Evolutionary conservation across 1,140 invertebrate species (phyloP), one percentile per base, ranked within the genome.

Genomic region (Ditylenchus dipsaci): DNA sequence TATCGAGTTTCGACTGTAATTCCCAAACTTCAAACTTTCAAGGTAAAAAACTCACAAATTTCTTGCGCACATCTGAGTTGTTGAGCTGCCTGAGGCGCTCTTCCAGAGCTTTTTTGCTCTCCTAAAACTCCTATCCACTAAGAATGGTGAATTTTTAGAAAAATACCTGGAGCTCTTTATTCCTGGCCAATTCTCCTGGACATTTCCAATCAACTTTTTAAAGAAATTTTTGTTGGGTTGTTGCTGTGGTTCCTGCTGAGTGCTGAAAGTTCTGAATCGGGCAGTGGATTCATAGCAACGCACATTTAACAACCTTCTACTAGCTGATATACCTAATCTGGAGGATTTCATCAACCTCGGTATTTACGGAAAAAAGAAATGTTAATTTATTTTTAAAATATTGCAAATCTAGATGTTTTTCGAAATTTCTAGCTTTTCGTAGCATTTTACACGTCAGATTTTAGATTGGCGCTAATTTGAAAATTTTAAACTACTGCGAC

Each of bases 61-160:
- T 88, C 75, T 85, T 84, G 79, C 89, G 83, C 0, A 95, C 94
- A 67, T 97, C 94, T 8, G 93, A 94, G 82, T 98, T 90, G 85
- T 97, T 95, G n/a, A 98, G 84, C 86, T 95, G 95, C 83, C 96
- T 88, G 45, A 93, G 91, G 87, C 98, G 93, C 86, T 95, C 90
- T 72, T 92, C 86, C 82, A 98, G 96, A 83, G 96, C 95, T 82
- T 93, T 92, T 69, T 97, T 88, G 74, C 89, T 95, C 75, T 97
- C 92, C 86, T 87, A 66, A 63, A 84, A 76, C 61, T 62, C n/a
- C n/a, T n/a, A n/a, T n/a, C n/a, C n/a, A n/a, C n/a, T n/a, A n/a
- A 72, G 73, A 61, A 47, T 53, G 38, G 15, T 69, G 45, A 53
- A 67, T 66, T 42, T 15, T 13, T 17, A 64, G 19, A 45, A 27